These are phyloP conservation scores for Lophochroa leadbeateri DNA, from an alignment of 2,113 vertebrate species.

Conservation along the genomic window DNA sequence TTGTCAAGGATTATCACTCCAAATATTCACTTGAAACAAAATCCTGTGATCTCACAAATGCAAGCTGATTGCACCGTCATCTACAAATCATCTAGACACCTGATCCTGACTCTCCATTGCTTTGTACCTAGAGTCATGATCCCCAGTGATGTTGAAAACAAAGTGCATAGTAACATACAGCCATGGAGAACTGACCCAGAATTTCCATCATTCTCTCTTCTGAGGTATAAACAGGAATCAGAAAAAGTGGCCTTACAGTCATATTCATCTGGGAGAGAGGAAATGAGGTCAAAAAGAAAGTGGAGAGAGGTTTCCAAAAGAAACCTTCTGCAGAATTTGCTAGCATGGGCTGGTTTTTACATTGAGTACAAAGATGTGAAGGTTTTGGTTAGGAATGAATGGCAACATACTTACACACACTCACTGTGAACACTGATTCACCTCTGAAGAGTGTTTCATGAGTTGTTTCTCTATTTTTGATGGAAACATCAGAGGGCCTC, in stretches of 20 bases:
- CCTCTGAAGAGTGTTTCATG: not conserved
- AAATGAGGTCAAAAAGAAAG: not conserved
- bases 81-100: not conserved
- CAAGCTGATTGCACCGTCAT: not conserved
- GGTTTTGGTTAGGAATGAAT: not conserved
- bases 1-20: not conserved
- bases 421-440: not conserved
- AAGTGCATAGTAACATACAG: not conserved
- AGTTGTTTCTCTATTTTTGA: not conserved
- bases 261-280: not conserved
- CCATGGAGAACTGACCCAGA: not conserved
- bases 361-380: not conserved
- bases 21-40: not conserved
- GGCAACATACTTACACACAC: not conserved
- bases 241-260: not conserved
- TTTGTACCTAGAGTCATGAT: not conserved
- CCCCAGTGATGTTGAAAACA: not conserved
- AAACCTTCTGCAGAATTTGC: not conserved
- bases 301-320: not conserved
- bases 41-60: constrained; percentile 1
- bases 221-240: not conserved
- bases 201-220: not conserved
- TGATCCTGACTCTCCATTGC: not conserved
- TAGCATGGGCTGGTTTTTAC: not conserved
- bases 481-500: not conserved